These are phyloP conservation scores for Bombus affinis DNA, from an alignment of 1,140 invertebrate genomes.

Conservation along the genomic window DNA sequence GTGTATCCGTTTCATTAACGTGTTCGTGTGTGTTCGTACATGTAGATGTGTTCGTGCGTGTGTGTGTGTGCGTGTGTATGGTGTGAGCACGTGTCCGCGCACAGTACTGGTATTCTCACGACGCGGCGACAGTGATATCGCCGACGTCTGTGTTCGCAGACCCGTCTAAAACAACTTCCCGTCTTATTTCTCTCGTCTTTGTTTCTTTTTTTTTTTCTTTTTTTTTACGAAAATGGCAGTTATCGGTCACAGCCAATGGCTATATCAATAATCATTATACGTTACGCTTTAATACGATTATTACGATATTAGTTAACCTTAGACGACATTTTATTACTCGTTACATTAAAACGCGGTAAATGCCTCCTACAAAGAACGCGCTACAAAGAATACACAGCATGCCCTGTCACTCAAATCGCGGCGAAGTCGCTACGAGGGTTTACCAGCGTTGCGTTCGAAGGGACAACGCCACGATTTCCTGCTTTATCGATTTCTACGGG, in stretches of 20 bases:
- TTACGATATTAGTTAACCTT: constrained; percentile 63
- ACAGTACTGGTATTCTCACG: not conserved
- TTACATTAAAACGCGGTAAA: constrained; percentile 47
- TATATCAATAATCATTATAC: constrained; percentile 80
- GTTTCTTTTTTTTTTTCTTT: constrained; percentile 63
- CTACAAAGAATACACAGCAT: constrained; percentile 14
- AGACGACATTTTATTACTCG: constrained; percentile 38
- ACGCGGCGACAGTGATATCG: not conserved
- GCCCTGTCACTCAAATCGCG: not conserved
- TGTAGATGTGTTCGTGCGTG: not conserved
- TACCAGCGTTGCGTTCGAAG: constrained; percentile 1
- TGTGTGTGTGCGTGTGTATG: not conserved
- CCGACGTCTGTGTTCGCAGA: not conserved
- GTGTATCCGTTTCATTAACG: not conserved
- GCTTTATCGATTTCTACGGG: not conserved
- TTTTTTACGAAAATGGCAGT: constrained; percentile 82
- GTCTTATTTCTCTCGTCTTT: constrained; percentile 57
- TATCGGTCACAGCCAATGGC: constrained; percentile 83
- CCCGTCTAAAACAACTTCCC: constrained; percentile 27
- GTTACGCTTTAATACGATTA: constrained; percentile 61
- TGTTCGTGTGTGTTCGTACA: not conserved
- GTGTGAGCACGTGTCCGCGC: not conserved
- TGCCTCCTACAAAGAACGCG: constrained; percentile 36
- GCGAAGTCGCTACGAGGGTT: constrained; percentile 11
- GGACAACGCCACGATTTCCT: not conserved